These are phyloP conservation scores for Chitala chitala DNA, from an alignment of 2,113 vertebrate genomes.

Conservation along the genomic window DNA sequence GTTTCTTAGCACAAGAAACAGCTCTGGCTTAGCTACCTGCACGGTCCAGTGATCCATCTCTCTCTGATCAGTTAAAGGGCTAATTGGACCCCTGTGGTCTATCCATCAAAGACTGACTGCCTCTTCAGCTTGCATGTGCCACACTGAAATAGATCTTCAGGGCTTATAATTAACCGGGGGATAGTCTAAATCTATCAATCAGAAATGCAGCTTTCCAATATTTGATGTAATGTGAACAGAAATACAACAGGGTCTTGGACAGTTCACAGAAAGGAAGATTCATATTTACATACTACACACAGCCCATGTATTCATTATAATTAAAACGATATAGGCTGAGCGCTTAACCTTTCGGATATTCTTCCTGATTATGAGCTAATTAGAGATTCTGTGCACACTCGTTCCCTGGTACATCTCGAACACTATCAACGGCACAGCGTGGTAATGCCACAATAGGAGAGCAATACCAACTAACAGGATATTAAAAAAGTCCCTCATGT, in stretches of 20 bases:
- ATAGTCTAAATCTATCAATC: conserved; percentile 54
- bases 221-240: conserved; percentile 39
- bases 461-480: conserved; percentile 43
- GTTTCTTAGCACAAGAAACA: conserved; percentile 6
- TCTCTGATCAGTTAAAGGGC: conserved; percentile 42
- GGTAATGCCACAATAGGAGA: conserved; percentile 36
- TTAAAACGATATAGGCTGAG: conserved; percentile 34
- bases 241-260: conserved; percentile 19
- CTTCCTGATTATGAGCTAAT: conserved; percentile 39
- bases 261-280: conserved; percentile 26
- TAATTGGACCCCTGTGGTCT: conserved; percentile 41
- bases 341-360: conserved; percentile 34
- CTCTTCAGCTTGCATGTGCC: conserved; percentile 22
- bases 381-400: conserved; percentile 43
- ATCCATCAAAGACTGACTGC: conserved; percentile 24
- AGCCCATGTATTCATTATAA: conserved; percentile 41
- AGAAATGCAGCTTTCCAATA: conserved; percentile 48
- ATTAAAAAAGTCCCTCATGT: conserved; percentile 59
- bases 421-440: conserved; percentile 37
- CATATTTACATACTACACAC: conserved; percentile 26
- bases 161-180: conserved; percentile 54
- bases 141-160: conserved; percentile 46
- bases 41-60: conserved; percentile 43
- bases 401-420: conserved; percentile 35
- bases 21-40: conserved; percentile 6